Conservation (phyloP, 35 echinoderm and acorn worm species). For the Apostichopus parvimensis region DNA sequence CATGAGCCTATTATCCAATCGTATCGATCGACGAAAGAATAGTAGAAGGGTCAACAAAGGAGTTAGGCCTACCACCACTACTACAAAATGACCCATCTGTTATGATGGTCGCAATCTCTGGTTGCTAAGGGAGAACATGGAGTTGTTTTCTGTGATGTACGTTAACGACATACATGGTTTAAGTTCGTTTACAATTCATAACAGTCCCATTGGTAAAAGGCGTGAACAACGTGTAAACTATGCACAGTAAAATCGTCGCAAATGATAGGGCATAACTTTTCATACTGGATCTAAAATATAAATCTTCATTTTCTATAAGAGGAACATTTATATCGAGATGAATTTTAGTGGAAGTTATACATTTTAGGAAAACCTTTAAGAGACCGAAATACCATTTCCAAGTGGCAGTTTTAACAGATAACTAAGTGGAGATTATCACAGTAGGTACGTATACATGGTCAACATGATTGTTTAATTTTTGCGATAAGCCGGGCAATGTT, state of each 20-base stretch:
- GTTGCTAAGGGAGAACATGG: conserved; percentile 11
- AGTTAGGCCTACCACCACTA: not conserved
- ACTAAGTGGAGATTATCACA: too few relatives aligned
- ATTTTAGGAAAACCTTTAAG: too few relatives aligned
- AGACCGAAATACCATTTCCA: too few relatives aligned
- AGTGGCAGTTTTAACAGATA: too few relatives aligned
- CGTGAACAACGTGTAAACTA: conserved; percentile 27
- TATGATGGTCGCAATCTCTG: not conserved
- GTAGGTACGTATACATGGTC: too few relatives aligned
- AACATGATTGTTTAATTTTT: too few relatives aligned
- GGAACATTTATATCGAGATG: too few relatives aligned
- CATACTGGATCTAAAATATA: too few relatives aligned
- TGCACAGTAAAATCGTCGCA: not conserved
- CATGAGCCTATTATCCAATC: not conserved
- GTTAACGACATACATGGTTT: conserved; percentile 2
- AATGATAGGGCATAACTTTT: too few relatives aligned
- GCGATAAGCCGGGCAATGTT: too few relatives aligned
- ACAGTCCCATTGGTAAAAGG: conserved; percentile 4
- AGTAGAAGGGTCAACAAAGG: conserved; percentile 2
- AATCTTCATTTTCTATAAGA: too few relatives aligned
- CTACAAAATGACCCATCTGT: not conserved
- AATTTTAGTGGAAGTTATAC: too few relatives aligned
- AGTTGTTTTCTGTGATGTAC: conserved; percentile 41
- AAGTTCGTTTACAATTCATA: conserved; percentile 45
- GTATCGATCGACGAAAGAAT: not conserved